Percentiles rank a stretch among this genome's conserved stretches.
phyloP scores from a whole-genome alignment of 2,888 invertebrate species.

The Entomobrya multifasciata region DNA sequence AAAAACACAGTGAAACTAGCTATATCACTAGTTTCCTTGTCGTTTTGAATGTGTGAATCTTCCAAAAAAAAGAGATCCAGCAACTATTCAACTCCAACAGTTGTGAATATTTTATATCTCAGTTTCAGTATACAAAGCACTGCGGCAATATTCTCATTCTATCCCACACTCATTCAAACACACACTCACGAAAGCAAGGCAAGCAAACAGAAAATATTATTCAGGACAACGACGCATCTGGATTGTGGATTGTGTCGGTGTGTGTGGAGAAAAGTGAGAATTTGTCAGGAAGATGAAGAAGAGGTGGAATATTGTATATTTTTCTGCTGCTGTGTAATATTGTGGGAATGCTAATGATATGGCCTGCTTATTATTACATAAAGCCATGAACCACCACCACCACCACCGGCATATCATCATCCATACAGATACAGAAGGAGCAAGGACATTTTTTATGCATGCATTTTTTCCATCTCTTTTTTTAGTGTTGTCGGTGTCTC shows the following conservation, averaged over 20 bases:
- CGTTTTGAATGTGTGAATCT: neutral
- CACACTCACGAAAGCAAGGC: neutral
- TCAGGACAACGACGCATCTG: neutral
- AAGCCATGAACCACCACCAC: no score
- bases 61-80: neutral
- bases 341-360: neutral
- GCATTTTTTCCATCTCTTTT: neutral
- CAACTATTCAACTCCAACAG: neutral
- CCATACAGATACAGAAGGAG: neutral
- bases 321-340: neutral
- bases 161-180: neutral
- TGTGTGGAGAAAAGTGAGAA: neutral
- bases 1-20: no score
- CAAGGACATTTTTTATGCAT: conserved; percentile 6
- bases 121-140: no score
- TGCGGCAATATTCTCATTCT: neutral
- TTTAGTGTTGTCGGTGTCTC: neutral
- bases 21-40: no score
- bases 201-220: neutral
- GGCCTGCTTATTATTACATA: neutral
- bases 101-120: conserved; percentile 21
- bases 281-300: neutral
- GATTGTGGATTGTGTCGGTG: no score
- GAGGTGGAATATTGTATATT: neutral
- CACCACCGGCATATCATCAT: no score